phyloP scores from a whole-genome alignment of 2,797 vertebrate species.

The Lycodopsis pacificus region DNA sequence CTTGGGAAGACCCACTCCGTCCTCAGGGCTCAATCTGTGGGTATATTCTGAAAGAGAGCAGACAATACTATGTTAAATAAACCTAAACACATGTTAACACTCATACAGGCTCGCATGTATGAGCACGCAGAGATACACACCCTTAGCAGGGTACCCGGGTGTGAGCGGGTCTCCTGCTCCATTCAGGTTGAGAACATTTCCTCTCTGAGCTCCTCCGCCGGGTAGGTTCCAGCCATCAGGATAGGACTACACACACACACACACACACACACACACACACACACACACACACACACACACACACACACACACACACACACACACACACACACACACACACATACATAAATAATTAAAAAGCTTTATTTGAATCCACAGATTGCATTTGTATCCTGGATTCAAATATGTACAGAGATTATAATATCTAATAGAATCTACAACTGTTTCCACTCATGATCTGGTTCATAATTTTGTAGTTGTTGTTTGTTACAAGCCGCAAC shows the following conservation, averaged over 20 bases:
- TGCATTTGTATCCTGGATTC: not conserved
- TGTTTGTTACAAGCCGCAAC: not conserved
- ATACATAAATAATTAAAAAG: not conserved
- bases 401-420: not conserved
- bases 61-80: slow-evolving; percentile 5
- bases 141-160: slow-evolving; percentile 96
- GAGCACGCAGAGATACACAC: slow-evolving; percentile 67
- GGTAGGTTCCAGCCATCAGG: slow-evolving; percentile 96
- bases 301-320: not conserved
- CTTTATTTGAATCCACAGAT: not conserved
- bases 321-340: not conserved
- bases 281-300: slow-evolving; percentile 31
- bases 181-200: slow-evolving; percentile 94
- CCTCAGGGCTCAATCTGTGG: slow-evolving; percentile 81
- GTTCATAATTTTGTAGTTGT: not conserved
- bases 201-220: slow-evolving; percentile 91
- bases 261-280: slow-evolving; percentile 41
- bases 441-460: not conserved
- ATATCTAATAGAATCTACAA: not conserved
- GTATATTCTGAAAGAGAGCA: slow-evolving; percentile 86
- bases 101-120: not conserved
- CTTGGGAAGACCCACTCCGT: slow-evolving; percentile 89
- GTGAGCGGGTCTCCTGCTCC: slow-evolving; percentile 97
- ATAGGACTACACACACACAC: slow-evolving; percentile 81
- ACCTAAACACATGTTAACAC: not conserved